A percentile compares a stretch with the other conserved stretches of the same genome.
Evolutionary conservation across 1,140 invertebrate species (phyloP).

Genomic region (Bombyx mori): ASM3026992v2 NC_085116.1:742001-742500

Average conservation of each 20-base stretch:
- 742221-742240: constrained; percentile 32
- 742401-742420: constrained; percentile 2
- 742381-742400: constrained; percentile 5
- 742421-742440: constrained; percentile 3
- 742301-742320: constrained; percentile 7
- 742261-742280: constrained; percentile 21
- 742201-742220: constrained; percentile 29
- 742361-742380: constrained; percentile 11
- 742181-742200: constrained; percentile 26
- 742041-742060: constrained; percentile 34
- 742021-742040: constrained; percentile 36
- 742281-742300: constrained; percentile 22
- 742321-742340: constrained; percentile 8
- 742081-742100: constrained; percentile 9
- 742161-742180: constrained; percentile 16
- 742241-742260: constrained; percentile 28
- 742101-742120: constrained; percentile 24
- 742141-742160: constrained; percentile 21
- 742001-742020: constrained; percentile 23
- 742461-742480: constrained; percentile 23
- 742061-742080: constrained; percentile 27
- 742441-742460: constrained; percentile 27
- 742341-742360: constrained; percentile 5
- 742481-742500: constrained; percentile 28
- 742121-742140: constrained; percentile 32